Evolutionary conservation across 1,140 invertebrate genomes (phyloP).

Genomic region (Drosophila melanica): DNA sequence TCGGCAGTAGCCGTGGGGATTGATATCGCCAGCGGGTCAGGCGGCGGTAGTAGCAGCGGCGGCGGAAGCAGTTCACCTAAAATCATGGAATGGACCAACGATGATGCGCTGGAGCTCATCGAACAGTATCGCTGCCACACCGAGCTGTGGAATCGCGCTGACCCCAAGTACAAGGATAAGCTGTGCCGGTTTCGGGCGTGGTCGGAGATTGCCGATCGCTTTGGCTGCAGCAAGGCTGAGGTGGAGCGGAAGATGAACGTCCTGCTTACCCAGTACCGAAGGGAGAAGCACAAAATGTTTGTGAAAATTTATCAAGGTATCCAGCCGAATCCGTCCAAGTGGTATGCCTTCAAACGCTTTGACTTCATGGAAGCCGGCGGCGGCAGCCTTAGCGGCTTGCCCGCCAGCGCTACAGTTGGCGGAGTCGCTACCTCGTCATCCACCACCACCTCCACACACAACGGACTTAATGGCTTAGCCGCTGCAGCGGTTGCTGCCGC

Average conservation of each 20-base stretch:
- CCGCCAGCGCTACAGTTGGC: slow-evolving; percentile 21
- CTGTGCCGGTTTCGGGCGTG: slow-evolving; percentile 84
- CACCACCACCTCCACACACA: slow-evolving; percentile 41
- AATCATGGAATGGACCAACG: slow-evolving; percentile 85
- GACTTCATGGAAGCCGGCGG: slow-evolving; percentile 82
- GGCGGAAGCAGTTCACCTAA: slow-evolving; percentile 54
- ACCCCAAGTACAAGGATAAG: slow-evolving; percentile 84
- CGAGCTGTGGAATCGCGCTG: slow-evolving; percentile 85
- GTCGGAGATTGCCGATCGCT: slow-evolving; percentile 84
- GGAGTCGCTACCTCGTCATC: slow-evolving; percentile 41
- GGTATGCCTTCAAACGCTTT: slow-evolving; percentile 83
- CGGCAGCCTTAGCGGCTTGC: slow-evolving; percentile 58
- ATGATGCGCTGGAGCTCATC: slow-evolving; percentile 84
- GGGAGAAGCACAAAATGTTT: slow-evolving; percentile 85
- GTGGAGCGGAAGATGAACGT: slow-evolving; percentile 85
- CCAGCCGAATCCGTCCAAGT: slow-evolving; percentile 82
- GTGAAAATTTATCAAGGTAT: slow-evolving; percentile 82
- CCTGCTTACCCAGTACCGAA: slow-evolving; percentile 84
- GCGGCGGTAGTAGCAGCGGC: slow-evolving; percentile 31
- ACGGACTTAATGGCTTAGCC: slow-evolving; percentile 70
- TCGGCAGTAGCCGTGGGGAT: slow-evolving; percentile 25
- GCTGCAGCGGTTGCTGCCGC: slow-evolving; percentile 67
- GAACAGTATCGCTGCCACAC: slow-evolving; percentile 85
- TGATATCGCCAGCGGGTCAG: slow-evolving; percentile 23
- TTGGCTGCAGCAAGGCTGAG: slow-evolving; percentile 84